phyloP scores from a whole-genome alignment of 2,888 invertebrate species.

The Caenorhabditis auriculariae region DNA sequence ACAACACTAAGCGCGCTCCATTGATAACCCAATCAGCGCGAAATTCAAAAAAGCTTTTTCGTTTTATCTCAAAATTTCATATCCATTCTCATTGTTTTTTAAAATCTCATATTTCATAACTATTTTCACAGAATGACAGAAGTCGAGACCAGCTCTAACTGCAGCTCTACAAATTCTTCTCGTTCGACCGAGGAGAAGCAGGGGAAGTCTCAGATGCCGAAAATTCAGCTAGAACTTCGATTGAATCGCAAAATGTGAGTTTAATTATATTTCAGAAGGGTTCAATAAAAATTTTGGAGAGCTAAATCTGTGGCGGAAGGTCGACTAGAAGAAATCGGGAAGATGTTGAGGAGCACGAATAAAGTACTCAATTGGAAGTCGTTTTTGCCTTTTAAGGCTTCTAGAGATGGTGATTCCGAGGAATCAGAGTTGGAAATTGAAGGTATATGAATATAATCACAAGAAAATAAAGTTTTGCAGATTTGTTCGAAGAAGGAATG shows the following conservation, averaged over 20 bases:
- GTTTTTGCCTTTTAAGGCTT: too few relatives aligned
- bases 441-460: not conserved
- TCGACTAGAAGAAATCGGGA: constrained; percentile 10
- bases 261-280: constrained; percentile 4
- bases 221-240: constrained; percentile 29
- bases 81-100: too few relatives aligned
- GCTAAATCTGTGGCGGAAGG: constrained; percentile 19
- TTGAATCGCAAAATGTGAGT: constrained; percentile 36
- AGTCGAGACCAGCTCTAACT: too few relatives aligned
- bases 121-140: too few relatives aligned
- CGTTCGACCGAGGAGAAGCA: not conserved
- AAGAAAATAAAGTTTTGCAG: too few relatives aligned
- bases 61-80: too few relatives aligned
- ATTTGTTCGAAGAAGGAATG: constrained; percentile 11
- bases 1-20: too few relatives aligned
- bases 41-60: too few relatives aligned
- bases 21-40: too few relatives aligned
- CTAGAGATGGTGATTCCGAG: too few relatives aligned
- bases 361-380: constrained; percentile 24
- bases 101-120: too few relatives aligned
- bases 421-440: not conserved
- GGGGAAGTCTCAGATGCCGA: constrained; percentile 10
- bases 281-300: constrained; percentile 12
- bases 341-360: not conserved
- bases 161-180: too few relatives aligned